Evolutionary conservation across 2,888 invertebrate genomes (phyloP), one percentile per base, ranked within the genome.

Genomic region (Oligia fasciuncula): DNA sequence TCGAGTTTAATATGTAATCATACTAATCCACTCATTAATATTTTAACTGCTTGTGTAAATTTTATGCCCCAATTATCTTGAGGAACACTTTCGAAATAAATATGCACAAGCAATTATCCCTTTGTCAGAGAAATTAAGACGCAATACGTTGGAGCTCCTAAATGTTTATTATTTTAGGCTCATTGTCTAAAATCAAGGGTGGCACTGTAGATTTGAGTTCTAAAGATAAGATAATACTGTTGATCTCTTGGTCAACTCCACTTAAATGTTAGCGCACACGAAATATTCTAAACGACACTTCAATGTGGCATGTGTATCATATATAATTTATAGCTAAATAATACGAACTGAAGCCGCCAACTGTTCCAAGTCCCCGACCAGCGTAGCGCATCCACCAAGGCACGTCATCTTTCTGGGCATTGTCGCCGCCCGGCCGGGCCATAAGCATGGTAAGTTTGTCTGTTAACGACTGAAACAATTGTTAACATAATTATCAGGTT

Each of bases 331-430:
- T 29, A 79, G 68, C 85, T 88, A 90, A 91, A 87, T 84, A 91
- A 92, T 94, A 97, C 98, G 97, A 97, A 99, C 99, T 97, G 94
- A 98, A 97, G 94, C 98, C 98, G 94, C 98, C 99, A 94, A 98
- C 97, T 88, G 98, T 98, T 86, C 99, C 99, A 90, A 99, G 96
- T 88, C 98, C 97, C 92, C 98, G 97, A 90, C 98, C 98, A 94
- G 98, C 98, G 96, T 98, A 98, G 96, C 98, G 98, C 97, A 99
- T 97, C 98, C 98, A 99, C 98, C 98, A 98, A 88, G 99, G 98
- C 89, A 98, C 97, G 95, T 98, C 98, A 95, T 98, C 98, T 97
- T 98, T 98, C 88, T 98, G 97, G 87, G 97, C 97, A 91, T 97
- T 97, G 95, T 98, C 98, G 94, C 98, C 98, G 89, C 98, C 98